Conservation (phyloP, 2,797 vertebrate species). For the Catharus ustulatus region DNA sequence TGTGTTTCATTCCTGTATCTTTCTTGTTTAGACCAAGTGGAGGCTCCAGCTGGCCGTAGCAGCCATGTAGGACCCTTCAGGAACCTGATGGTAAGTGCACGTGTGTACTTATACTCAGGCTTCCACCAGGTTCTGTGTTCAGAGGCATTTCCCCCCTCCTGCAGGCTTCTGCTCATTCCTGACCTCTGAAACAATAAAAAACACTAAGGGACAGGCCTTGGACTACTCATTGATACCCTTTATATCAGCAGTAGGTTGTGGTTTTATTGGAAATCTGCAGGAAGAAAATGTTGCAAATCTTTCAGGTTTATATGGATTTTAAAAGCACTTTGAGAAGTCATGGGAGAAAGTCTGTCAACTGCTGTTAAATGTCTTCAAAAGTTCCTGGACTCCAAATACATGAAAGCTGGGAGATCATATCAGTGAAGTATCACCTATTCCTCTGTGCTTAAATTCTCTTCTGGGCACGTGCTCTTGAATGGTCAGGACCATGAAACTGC, state of each 20-base stretch:
- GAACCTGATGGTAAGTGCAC: constrained; percentile 80
- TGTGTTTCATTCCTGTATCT: constrained; percentile 81
- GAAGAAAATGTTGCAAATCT: neutral
- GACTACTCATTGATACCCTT: neutral
- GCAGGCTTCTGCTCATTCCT: neutral
- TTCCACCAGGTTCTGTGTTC: constrained; percentile 56
- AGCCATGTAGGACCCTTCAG: constrained; percentile 78
- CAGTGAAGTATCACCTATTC: neutral
- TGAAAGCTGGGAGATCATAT: neutral
- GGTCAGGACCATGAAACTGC: neutral
- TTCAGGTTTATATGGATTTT: neutral
- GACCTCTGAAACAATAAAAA: neutral
- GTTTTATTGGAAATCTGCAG: neutral
- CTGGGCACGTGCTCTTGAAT: neutral
- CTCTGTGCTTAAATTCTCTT: neutral
- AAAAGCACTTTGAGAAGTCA: neutral
- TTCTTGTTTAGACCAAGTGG: constrained; percentile 81
- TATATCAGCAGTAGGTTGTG: neutral
- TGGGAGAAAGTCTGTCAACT: neutral
- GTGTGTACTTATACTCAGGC: constrained; percentile 78
- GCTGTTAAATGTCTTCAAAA: neutral
- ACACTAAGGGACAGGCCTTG: neutral
- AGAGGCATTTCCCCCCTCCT: neutral
- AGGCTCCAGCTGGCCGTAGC: constrained; percentile 78
- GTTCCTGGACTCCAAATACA: neutral